phyloP scores from a whole-genome alignment of 2,113 vertebrate genomes.

The Oceanodroma tethys region DNA sequence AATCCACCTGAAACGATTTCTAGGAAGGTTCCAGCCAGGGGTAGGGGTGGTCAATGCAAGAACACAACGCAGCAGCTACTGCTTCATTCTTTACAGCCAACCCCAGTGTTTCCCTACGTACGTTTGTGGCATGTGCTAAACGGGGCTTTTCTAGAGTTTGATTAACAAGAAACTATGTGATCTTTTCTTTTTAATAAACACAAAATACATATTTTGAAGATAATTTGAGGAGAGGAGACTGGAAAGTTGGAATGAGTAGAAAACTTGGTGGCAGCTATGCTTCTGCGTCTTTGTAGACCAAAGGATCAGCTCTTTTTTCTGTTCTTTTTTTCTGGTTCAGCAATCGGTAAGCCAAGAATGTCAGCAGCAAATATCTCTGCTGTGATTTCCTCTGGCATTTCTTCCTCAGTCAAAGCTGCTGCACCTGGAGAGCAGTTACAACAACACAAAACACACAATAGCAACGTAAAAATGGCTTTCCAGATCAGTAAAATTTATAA shows the following conservation, averaged over 20 bases:
- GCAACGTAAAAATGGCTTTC: not conserved
- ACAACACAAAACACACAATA: not conserved
- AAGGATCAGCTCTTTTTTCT: not conserved
- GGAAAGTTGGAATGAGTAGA: not conserved
- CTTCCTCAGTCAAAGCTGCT: conserved; percentile 67
- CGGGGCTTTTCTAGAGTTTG: not conserved
- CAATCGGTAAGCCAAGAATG: conserved; percentile 80
- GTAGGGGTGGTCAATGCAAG: not conserved
- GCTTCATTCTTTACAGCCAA: not conserved
- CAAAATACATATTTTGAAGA: not conserved
- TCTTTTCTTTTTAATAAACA: not conserved
- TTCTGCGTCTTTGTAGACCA: not conserved
- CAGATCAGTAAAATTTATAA: not conserved
- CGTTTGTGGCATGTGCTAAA: not conserved
- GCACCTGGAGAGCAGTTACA: conserved; percentile 59
- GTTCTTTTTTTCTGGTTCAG: not conserved
- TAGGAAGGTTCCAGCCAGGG: not conserved
- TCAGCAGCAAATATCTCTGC: conserved; percentile 76
- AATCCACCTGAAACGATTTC: not conserved
- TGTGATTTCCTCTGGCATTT: conserved; percentile 85
- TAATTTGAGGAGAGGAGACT: not conserved
- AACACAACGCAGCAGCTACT: rapidly evolving
- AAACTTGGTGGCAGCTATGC: not conserved
- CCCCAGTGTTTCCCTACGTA: not conserved
- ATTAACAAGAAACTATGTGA: not conserved